Evolutionary conservation across 2,797 vertebrate genomes (phyloP).

Genomic region (Xyrichtys novacula): DNA sequence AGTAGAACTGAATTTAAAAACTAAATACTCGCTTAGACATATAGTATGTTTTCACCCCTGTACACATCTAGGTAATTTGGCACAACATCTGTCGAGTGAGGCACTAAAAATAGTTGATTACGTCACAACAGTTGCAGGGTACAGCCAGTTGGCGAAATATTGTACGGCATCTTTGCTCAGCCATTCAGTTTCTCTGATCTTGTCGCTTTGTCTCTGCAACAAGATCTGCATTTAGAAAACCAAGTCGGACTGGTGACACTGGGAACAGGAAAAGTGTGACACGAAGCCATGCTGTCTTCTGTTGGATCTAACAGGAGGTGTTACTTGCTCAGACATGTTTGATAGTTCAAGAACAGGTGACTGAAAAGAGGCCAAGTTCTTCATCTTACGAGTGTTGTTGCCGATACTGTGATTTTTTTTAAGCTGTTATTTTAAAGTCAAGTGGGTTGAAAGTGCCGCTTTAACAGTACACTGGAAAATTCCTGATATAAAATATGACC

Average conservation of each 20-base stretch:
- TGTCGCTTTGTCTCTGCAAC: background rate
- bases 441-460: no score
- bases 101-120: slow-evolving; percentile 3
- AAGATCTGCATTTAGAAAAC: background rate
- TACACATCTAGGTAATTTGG: background rate
- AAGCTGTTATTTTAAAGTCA: no score
- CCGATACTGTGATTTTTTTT: no score
- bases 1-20: background rate
- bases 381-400: no score
- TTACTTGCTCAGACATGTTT: no score
- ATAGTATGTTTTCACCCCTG: background rate
- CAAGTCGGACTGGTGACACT: background rate
- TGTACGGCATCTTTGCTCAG: background rate
- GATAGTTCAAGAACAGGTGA: no score
- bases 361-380: no score
- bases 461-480: no score
- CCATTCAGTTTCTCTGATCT: background rate
- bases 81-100: background rate
- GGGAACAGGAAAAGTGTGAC: background rate
- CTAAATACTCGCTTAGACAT: background rate
- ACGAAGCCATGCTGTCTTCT: background rate
- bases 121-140: background rate
- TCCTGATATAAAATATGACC: no score
- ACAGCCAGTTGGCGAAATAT: background rate
- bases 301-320: no score